Conservation (phyloP, 2,888 invertebrate genomes). For the Ochropleura leucogaster region DNA sequence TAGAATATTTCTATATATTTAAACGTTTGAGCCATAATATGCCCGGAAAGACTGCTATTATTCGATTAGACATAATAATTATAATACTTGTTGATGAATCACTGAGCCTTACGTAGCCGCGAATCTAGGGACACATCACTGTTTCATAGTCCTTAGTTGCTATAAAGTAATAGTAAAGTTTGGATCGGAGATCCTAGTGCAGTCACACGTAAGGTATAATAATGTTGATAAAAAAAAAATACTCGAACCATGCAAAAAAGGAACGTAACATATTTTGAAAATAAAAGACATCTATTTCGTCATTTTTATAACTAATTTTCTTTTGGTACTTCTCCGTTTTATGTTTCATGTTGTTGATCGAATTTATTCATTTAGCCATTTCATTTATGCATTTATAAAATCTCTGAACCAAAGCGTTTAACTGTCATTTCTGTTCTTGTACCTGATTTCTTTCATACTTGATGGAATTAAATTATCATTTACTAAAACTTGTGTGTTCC, state of each 20-base stretch:
- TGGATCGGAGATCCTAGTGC: neutral
- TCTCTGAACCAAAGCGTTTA: constrained; percentile 48
- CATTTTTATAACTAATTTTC: constrained; percentile 4
- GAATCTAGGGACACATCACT: constrained; percentile 3
- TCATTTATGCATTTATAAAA: constrained; percentile 52
- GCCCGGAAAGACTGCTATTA: constrained; percentile 57
- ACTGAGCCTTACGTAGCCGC: constrained; percentile 15
- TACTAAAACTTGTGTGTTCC: constrained; percentile 47
- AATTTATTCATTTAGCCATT: constrained; percentile 31
- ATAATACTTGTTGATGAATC: constrained; percentile 14
- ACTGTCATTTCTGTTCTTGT: constrained; percentile 56
- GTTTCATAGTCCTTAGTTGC: neutral
- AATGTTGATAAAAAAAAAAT: constrained; percentile 44
- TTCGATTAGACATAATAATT: constrained; percentile 30
- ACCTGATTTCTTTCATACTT: constrained; percentile 59
- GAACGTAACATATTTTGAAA: neutral
- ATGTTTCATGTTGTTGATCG: constrained; percentile 11
- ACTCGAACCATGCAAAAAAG: constrained; percentile 5
- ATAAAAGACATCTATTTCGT: constrained; percentile 17
- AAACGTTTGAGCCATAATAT: constrained; percentile 45
- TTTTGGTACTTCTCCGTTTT: constrained; percentile 30
- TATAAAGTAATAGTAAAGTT: neutral
- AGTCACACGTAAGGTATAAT: constrained; percentile 10
- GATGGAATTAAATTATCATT: constrained; percentile 10
- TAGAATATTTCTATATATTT: constrained; percentile 11